These are phyloP conservation scores for Ganaspis sp. DNA, from an alignment of 1,140 invertebrate genomes.

Conservation along the genomic window DNA sequence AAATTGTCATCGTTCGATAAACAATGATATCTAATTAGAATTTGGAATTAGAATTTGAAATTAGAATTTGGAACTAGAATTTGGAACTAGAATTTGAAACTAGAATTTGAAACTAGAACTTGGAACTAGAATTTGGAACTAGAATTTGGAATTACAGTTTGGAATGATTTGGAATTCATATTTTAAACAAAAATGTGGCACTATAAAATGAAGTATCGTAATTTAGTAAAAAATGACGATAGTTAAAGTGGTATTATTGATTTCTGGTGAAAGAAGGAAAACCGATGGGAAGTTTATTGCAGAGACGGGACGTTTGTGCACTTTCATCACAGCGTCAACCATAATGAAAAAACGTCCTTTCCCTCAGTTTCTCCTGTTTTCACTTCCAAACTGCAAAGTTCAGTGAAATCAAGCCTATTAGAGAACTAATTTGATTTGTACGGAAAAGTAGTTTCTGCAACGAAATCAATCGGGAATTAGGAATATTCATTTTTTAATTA, in stretches of 20 bases:
- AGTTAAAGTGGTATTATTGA: background rate
- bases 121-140: too few species aligned
- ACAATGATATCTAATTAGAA: too few species aligned
- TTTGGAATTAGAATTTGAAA: too few species aligned
- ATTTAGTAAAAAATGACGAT: background rate
- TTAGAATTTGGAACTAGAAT: too few species aligned
- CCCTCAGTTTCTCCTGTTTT: conserved; percentile 25
- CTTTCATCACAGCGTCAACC: conserved; percentile 15
- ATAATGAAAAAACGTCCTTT: conserved; percentile 23
- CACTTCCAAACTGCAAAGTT: conserved; percentile 27
- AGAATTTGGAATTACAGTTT: too few species aligned
- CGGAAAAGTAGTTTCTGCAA: conserved; percentile 22
- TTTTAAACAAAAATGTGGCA: too few species aligned
- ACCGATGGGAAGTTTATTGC: background rate
- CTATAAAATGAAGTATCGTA: too few species aligned
- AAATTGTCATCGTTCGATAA: too few species aligned
- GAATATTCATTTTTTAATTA: background rate
- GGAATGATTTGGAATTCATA: too few species aligned
- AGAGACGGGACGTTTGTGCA: background rate
- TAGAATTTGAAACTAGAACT: too few species aligned
- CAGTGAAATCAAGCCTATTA: conserved; percentile 28
- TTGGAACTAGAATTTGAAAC: too few species aligned
- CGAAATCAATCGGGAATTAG: background rate
- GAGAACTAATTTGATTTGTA: conserved; percentile 28
- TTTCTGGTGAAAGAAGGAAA: conserved; percentile 19